Conservation (phyloP, 2,113 vertebrate species). For the Microcebus jonahi region DNA sequence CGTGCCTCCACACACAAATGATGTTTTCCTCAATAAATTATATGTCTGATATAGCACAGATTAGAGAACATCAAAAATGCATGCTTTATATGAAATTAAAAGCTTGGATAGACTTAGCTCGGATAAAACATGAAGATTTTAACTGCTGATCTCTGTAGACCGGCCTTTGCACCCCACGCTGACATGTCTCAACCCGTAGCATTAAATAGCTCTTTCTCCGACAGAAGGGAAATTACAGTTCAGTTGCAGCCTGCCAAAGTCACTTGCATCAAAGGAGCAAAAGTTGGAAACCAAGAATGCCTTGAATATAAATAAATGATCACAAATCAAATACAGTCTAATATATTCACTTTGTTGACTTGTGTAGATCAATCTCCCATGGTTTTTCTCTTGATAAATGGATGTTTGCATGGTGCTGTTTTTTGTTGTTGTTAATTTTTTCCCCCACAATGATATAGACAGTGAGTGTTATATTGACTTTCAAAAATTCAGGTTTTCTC, state of each 20-base stretch:
- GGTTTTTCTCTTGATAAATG: background rate
- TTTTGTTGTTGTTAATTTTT: background rate
- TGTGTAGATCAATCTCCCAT: background rate
- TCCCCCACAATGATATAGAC: background rate
- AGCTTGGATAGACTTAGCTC: background rate
- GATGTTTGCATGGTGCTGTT: background rate
- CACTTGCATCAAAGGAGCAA: conserved; percentile 11
- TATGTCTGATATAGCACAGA: conserved; percentile 53
- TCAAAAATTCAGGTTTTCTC: background rate
- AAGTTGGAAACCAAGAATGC: conserved; percentile 21
- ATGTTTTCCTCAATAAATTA: conserved; percentile 56
- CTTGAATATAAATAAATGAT: conserved; percentile 38
- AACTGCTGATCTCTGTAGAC: background rate
- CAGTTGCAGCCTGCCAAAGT: background rate
- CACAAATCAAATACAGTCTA: background rate
- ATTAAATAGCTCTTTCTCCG: conserved; percentile 10
- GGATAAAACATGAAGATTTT: background rate
- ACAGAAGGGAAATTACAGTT: background rate
- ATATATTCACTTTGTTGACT: conserved; percentile 21
- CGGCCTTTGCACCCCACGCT: background rate
- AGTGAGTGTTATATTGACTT: background rate
- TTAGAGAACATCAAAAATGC: conserved; percentile 41
- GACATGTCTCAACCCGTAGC: background rate
- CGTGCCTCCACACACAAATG: background rate
- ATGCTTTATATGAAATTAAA: background rate